A percentile compares a stretch with the other conserved stretches of the same genome.
Evolutionary conservation across 2,888 invertebrate species (phyloP).

Genomic region (Sarcophaga variegata): DNA sequence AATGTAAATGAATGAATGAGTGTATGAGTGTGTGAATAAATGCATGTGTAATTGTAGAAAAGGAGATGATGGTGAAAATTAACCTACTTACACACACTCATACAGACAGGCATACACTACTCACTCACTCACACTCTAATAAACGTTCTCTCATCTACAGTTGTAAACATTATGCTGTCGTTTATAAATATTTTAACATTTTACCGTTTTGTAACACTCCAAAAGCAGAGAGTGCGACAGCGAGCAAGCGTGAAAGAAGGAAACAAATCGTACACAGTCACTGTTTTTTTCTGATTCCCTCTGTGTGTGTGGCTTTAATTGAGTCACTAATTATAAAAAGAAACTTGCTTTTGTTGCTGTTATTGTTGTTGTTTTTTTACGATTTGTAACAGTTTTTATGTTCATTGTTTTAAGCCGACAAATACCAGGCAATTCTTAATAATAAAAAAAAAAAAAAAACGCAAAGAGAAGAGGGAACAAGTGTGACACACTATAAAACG

Average conservation of each 20-base stretch:
- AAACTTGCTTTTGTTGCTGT: neutral
- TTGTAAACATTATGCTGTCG: neutral
- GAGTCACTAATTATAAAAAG: constrained; percentile 61
- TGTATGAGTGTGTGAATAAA: constrained; percentile 3
- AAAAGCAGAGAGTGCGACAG: neutral
- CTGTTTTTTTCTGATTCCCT: neutral
- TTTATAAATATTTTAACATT: constrained; percentile 42
- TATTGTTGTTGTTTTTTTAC: neutral
- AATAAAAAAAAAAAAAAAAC: neutral
- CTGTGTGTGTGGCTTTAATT: constrained; percentile 51
- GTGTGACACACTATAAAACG: no score
- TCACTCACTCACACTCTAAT: neutral
- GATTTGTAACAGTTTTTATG: constrained; percentile 21
- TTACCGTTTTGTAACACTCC: constrained; percentile 48
- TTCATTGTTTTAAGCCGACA: constrained; percentile 33
- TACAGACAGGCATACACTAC: neutral
- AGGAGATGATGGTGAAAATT: constrained; percentile 51
- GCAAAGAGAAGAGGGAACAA: neutral
- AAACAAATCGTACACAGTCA: neutral
- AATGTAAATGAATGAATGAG: constrained; percentile 4
- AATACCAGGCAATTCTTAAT: constrained; percentile 40
- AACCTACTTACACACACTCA: constrained; percentile 58
- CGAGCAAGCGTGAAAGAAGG: neutral
- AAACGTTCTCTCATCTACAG: neutral
- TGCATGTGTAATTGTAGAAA: constrained; percentile 10